A percentile compares a stretch with the other conserved stretches of the same genome.
Conservation (phyloP, 2,888 invertebrate species). For the Hyposoter dolosus region DNA sequence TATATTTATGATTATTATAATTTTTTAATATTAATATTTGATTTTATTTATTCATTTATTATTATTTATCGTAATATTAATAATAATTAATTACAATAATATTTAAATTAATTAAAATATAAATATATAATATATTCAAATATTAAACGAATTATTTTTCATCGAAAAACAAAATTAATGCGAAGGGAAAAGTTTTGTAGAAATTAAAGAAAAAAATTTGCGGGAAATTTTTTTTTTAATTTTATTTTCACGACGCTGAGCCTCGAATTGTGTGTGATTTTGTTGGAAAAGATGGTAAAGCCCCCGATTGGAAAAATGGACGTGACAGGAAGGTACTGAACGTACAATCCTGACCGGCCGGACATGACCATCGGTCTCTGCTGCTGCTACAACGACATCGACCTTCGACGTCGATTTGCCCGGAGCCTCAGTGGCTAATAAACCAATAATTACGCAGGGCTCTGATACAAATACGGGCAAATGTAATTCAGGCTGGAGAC, state of each 20-base stretch:
- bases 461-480: slow-evolving; percentile 80
- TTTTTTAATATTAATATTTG: too few relatives aligned
- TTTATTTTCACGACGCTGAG: neutral
- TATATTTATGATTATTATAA: too few relatives aligned
- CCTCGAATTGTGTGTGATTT: neutral
- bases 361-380: slow-evolving; percentile 44
- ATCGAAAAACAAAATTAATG: neutral
- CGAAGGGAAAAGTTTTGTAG: neutral
- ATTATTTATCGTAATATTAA: too few relatives aligned
- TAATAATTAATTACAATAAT: too few relatives aligned
- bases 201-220: neutral
- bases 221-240: neutral
- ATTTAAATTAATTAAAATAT: too few relatives aligned
- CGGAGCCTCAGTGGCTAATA: slow-evolving; percentile 72
- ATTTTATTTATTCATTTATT: too few relatives aligned
- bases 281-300: slow-evolving; percentile 30
- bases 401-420: slow-evolving; percentile 74
- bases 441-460: slow-evolving; percentile 79
- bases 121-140: neutral
- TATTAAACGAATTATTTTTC: neutral
- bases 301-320: slow-evolving; percentile 24
- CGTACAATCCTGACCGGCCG: slow-evolving; percentile 44
- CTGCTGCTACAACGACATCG: slow-evolving; percentile 17
- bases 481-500: slow-evolving; percentile 79
- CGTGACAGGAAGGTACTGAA: neutral